A percentile compares a stretch with the other conserved stretches of the same genome.
phyloP scores from a whole-genome alignment of 2,797 vertebrate species.

The Novumbra hubbsi region DNA sequence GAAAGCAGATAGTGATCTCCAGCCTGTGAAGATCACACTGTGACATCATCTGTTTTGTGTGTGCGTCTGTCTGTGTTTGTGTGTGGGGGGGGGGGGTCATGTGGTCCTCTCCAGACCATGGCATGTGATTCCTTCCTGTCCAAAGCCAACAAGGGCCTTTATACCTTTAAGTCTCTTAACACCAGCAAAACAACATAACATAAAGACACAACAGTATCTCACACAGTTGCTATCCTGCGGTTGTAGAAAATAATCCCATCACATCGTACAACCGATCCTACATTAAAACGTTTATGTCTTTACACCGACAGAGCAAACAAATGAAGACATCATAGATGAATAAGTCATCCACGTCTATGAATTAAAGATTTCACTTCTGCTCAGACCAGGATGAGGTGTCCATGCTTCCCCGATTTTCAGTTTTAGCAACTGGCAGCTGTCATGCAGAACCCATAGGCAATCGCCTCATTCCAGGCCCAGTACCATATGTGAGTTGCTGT shows the following conservation, averaged over 20 bases:
- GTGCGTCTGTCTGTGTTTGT: not conserved
- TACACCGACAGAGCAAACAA: no score
- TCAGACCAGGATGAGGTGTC: not conserved
- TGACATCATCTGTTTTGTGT: not conserved
- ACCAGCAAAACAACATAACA: not conserved
- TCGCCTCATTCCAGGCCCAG: conserved; percentile 77
- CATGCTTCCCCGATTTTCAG: not conserved
- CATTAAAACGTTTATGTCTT: not conserved
- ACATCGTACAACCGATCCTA: not conserved
- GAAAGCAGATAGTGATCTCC: no score
- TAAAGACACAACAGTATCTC: not conserved
- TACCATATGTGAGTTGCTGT: conserved; percentile 82
- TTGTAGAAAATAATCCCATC: not conserved
- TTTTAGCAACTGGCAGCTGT: conserved; percentile 69
- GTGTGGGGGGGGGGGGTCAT: conserved; percentile 6
- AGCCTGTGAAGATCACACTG: no score
- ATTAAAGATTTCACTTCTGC: not conserved
- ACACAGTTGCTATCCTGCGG: not conserved
- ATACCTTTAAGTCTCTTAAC: not conserved
- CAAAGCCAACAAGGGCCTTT: conserved; percentile 10
- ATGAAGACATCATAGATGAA: not conserved
- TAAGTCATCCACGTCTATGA: not conserved
- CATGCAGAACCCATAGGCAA: conserved; percentile 61
- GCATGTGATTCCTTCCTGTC: conserved; percentile 5
- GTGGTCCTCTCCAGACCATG: conserved; percentile 10